Evolutionary conservation across 37 sponge, comb jelly and placozoan species (phyloP), one percentile per base, ranked within the genome.

Genomic region (Chondrosia reniformis): DNA sequence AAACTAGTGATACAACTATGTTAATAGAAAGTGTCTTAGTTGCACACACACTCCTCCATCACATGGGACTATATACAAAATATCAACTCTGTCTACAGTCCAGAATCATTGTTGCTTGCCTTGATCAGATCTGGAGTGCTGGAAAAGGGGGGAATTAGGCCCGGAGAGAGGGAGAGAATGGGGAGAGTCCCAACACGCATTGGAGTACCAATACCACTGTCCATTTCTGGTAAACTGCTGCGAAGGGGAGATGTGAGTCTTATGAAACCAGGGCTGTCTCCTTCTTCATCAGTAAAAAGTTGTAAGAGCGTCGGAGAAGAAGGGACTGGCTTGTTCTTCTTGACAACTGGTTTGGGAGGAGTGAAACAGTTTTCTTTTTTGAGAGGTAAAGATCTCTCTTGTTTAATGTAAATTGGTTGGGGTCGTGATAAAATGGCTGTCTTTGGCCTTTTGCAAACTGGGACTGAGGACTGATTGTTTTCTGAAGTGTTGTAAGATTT

Each of bases 131-230:
- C n/a, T 3, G 72, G 72, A 19, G 72, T 69, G 72, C 72, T 69
- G 72, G 72, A 69, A 2, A 69, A 25, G 2, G 72, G 72, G 24
- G 72, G 72, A 25, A 69, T 69, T 7, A 69, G 72, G 21, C 72
- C 72, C 21, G 72, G 72, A 24, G 72, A 69, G 43, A 69, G 72
- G 43, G 24, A 22, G 4, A 34, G n/a, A 21, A 69, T 24, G 3
- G 72, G 72, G 3, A 37, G 21, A 2, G 24, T 69, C 3, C 24
- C 72, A 40, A 43, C 5, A 10, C 43, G 42, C 37, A 69, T 25
- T 3, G 72, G 72, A 69, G 72, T 69, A 15, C 15, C 15, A 6
- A 69, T 69, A 0, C 84, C 84, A 55, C 84, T 88, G 62, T 88
- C 88, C 30, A 78, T 4, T 10, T 83, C 77, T 33, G 46, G 38